These are phyloP conservation scores for Ancistrus triradiatus DNA, from an alignment of 2,113 vertebrate species.

Conservation along the genomic window DNA sequence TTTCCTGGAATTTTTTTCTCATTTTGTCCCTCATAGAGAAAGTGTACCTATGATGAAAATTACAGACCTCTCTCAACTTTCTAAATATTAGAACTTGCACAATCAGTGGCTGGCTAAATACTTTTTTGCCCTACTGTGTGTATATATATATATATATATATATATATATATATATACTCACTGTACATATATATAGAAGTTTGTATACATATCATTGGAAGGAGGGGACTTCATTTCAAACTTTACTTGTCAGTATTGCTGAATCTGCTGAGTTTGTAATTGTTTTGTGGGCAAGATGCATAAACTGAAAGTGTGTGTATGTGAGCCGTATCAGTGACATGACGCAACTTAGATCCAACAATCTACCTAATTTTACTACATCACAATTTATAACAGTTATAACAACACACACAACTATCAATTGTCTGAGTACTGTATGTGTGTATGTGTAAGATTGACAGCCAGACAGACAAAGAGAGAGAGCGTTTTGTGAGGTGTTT, in stretches of 20 bases:
- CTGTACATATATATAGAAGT: too few species aligned
- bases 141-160: too few species aligned
- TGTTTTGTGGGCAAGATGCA: background rate
- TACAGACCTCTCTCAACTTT: too few species aligned
- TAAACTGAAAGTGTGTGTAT: constrained; percentile 31
- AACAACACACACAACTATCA: background rate
- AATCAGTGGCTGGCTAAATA: too few species aligned
- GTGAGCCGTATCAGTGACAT: constrained; percentile 6
- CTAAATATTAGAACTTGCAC: too few species aligned
- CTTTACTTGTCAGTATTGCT: background rate
- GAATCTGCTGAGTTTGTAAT: background rate
- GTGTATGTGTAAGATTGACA: background rate
- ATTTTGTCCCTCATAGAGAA: too few species aligned
- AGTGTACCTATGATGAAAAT: too few species aligned
- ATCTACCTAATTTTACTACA: background rate
- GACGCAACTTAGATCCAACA: constrained; percentile 20
- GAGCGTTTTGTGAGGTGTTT: background rate
- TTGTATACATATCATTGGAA: background rate
- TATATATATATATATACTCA: too few species aligned
- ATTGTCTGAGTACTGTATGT: constrained; percentile 35
- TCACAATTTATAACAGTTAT: background rate
- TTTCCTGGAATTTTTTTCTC: too few species aligned
- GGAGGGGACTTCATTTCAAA: background rate
- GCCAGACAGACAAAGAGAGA: background rate
- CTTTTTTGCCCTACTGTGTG: too few species aligned